Evolutionary conservation across 2,113 vertebrate genomes (phyloP).

Genomic region (Cheirogaleus medius): DNA sequence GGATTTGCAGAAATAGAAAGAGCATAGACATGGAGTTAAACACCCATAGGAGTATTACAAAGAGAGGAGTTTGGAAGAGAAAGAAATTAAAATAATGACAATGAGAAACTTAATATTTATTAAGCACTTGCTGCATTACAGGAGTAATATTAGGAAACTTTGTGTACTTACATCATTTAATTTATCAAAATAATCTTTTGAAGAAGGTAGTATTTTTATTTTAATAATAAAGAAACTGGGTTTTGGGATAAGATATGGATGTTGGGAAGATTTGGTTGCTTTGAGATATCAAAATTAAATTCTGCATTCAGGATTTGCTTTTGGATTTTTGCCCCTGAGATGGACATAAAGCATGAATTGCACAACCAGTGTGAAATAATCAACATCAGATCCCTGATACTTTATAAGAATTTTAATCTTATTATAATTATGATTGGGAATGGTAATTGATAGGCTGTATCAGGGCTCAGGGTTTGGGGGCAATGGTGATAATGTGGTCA

Average conservation of each 20-base stretch:
- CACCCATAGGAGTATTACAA: not conserved
- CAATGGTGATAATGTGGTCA: not conserved
- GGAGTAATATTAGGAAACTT: not conserved
- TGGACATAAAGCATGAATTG: not conserved
- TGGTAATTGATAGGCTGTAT: not conserved
- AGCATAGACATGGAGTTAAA: not conserved
- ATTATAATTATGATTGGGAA: not conserved
- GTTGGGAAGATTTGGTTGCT: not conserved
- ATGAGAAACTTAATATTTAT: not conserved
- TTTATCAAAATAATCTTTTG: not conserved
- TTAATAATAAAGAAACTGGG: not conserved
- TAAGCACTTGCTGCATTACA: not conserved
- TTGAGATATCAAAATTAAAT: not conserved
- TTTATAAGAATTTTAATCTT: not conserved
- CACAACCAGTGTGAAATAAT: not conserved
- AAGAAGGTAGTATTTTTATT: not conserved
- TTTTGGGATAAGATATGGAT: not conserved
- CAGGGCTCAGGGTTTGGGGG: fast-evolving
- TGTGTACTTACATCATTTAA: not conserved
- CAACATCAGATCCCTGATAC: not conserved
- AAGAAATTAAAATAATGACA: not conserved
- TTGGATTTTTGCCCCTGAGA: not conserved
- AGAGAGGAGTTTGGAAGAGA: not conserved
- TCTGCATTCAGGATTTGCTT: not conserved
- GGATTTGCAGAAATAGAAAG: not conserved